Conservation (phyloP, 1,140 invertebrate species). For the Lepidostoma basale region DNA sequence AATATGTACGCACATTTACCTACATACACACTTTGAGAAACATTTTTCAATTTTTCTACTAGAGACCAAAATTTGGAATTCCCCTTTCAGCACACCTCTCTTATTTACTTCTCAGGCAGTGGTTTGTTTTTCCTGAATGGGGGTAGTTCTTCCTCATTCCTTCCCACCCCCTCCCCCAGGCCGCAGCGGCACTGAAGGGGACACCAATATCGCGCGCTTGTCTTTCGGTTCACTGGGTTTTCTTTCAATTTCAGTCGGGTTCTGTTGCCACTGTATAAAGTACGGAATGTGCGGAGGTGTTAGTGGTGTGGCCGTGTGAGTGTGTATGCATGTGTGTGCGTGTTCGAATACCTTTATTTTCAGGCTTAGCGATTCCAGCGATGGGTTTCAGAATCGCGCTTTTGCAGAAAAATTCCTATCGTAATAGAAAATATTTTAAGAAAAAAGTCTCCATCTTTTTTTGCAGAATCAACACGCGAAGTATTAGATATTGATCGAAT, state of each 20-base stretch:
- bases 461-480: neutral
- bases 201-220: constrained; percentile 59
- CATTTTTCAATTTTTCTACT: neutral
- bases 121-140: constrained; percentile 19
- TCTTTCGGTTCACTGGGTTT: constrained; percentile 64
- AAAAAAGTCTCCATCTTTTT: neutral
- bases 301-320: neutral
- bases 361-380: neutral
- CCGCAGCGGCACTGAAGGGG: constrained; percentile 20
- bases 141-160: neutral
- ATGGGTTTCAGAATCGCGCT: neutral
- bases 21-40: neutral
- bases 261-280: constrained; percentile 40
- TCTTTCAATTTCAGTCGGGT: constrained; percentile 63
- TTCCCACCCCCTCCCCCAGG: neutral
- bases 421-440: neutral
- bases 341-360: constrained; percentile 30
- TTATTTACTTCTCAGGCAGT: constrained; percentile 14
- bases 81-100: neutral
- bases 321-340: neutral
- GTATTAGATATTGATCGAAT: neutral
- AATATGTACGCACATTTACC: too few species aligned
- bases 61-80: neutral
- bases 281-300: constrained; percentile 9
- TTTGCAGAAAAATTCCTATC: constrained; percentile 6